These are phyloP conservation scores for Diadophis punctatus DNA, from an alignment of 2,113 vertebrate genomes.

Conservation along the genomic window DNA sequence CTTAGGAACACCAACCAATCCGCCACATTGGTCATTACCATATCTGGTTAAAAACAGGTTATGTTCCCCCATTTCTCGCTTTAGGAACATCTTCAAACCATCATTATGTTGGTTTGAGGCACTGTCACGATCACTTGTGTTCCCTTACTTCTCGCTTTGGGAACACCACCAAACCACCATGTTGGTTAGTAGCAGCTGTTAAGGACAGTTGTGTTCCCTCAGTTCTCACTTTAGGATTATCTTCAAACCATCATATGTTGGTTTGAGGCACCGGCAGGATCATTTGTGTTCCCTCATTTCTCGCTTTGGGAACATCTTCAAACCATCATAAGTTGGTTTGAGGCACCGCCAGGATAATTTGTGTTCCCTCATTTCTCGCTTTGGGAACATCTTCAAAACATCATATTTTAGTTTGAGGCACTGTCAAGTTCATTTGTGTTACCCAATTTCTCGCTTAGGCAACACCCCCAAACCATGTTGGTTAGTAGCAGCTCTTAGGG, in stretches of 20 bases:
- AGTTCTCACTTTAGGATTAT: slow-evolving; percentile 2
- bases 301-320: slow-evolving; percentile 10
- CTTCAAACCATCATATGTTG: background rate
- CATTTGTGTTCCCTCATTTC: background rate
- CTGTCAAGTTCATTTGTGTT: background rate
- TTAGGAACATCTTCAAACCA: background rate
- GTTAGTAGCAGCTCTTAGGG: background rate
- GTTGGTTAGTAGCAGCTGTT: background rate
- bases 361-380: background rate
- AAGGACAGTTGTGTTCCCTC: background rate
- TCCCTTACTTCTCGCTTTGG: background rate
- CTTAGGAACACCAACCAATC: slow-evolving; percentile 40
- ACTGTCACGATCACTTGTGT: background rate
- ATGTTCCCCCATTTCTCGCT: slow-evolving; percentile 1
- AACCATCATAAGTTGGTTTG: no score
- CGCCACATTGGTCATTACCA: background rate
- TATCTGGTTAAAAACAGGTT: background rate
- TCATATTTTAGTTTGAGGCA: background rate
- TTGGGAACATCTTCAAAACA: background rate
- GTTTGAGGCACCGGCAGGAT: background rate
- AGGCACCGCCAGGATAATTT: no score
- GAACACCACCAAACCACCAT: background rate
- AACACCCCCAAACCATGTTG: slow-evolving; percentile 11
- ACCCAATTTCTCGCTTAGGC: slow-evolving; percentile 30
- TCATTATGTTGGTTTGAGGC: background rate